Base-by-base conservation (phyloP, 2,797 vertebrate genomes). In the Falco concolor region DNA sequence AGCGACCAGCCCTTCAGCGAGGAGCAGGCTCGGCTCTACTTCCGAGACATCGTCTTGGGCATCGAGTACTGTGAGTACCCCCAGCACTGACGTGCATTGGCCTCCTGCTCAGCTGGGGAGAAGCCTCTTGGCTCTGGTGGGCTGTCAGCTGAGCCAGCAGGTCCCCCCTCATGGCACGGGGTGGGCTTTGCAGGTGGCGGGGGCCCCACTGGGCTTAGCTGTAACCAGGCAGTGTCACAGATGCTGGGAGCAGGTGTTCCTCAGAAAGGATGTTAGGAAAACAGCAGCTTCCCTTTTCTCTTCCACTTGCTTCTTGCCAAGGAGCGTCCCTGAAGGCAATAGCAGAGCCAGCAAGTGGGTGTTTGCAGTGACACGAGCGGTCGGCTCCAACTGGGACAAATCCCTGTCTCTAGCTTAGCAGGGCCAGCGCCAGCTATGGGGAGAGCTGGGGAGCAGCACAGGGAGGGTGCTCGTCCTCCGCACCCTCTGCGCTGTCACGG, bases 61-160 rank as follows among this genome's bases (percentile, higher is more conserved):
- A 99, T 99, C 0, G 99, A 99, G 96, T 99, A 99, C 97, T 85
- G 99, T 99, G 97, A 99, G 99, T 99, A 96, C 27, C 75, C 21
- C 52, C 64, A 40, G 30, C 24, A 0, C 32, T 11, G 30, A 2
- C 0, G 1, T 50, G 40, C 2, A 5, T 11, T 0, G 0, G 25
- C 21, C 30, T 87, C 56, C 87, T 85, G 73, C 47, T 32, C 12
- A 5, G 27, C 60, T 63, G n/a, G 40, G 64, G 11, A 45, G 45
- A 68, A 76, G 10, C 60, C 21, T 30, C 42, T 53, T 0, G 0
- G 3, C 54, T 9, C 64, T 28, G 49, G 8, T 25, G 50, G 53
- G 42, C 69, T 79, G 23, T 24, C 27, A 54, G 70, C 2, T 2
- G 7, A 67, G 57, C 0, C 5, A 80, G n/a, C 2, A 36, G 49